Conservation (phyloP, 2,888 invertebrate genomes). For the Dryobota labecula region DNA sequence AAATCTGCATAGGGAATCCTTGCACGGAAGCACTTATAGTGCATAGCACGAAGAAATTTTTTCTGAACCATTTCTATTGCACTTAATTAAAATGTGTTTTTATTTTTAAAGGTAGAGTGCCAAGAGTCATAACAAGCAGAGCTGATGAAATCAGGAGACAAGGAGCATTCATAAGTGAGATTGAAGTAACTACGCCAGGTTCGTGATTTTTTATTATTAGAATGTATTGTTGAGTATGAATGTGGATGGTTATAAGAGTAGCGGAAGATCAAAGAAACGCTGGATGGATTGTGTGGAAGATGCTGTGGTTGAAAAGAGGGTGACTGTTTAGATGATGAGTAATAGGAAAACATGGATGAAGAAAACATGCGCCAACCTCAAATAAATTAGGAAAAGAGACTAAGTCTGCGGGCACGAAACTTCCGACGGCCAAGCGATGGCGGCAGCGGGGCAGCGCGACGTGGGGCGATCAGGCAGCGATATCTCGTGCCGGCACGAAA, state of each 20-base stretch:
- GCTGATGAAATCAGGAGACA: neutral
- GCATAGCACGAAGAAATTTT: too few species aligned
- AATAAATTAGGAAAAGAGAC: neutral
- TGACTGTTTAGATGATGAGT: neutral
- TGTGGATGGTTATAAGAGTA: neutral
- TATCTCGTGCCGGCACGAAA: too few species aligned
- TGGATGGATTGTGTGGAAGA: neutral
- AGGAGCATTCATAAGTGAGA: rapidly evolving
- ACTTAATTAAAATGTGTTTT: conserved; percentile 38
- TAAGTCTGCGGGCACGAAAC: too few species aligned
- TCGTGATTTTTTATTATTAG: conserved; percentile 1
- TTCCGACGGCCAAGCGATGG: too few species aligned
- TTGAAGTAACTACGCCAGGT: neutral
- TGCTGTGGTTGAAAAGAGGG: neutral
- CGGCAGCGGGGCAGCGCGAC: too few species aligned
- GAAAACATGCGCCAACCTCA: neutral
- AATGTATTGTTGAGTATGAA: neutral
- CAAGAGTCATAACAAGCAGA: neutral
- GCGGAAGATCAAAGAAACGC: neutral
- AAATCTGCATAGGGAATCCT: too few species aligned
- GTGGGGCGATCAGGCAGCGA: too few species aligned
- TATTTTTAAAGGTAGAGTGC: conserved; percentile 44
- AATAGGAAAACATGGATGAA: neutral
- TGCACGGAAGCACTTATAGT: too few species aligned
- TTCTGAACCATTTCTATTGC: too few species aligned